A percentile compares a stretch with the other conserved stretches of the same genome.
Evolutionary conservation across 2,888 invertebrate species (phyloP).

Genomic region (Caenorhabditis angaria): DNA sequence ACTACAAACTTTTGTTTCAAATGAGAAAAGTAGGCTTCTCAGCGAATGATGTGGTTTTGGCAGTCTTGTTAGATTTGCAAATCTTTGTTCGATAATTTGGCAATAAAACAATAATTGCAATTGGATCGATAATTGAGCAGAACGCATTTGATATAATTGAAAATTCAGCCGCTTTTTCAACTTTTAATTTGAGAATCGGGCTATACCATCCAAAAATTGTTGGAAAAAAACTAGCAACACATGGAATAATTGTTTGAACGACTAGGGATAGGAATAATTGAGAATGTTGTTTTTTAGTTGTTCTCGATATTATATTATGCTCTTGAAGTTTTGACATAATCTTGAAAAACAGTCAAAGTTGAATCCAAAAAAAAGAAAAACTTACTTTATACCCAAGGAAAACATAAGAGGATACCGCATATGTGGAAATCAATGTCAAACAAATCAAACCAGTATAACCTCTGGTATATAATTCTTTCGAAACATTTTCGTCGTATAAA

Average conservation of each 20-base stretch:
- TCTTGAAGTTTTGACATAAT: not conserved
- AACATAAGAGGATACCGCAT: conserved; percentile 17
- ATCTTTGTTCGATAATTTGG: not conserved
- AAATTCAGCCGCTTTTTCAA: conserved; percentile 19
- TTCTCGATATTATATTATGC: not conserved
- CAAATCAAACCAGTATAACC: conserved; percentile 21
- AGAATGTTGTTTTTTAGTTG: conserved; percentile 24
- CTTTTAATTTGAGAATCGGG: conserved; percentile 20
- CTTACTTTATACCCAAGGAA: conserved; percentile 16
- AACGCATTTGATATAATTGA: conserved; percentile 21
- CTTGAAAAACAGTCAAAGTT: not conserved
- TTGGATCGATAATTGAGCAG: conserved; percentile 22
- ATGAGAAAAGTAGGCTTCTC: no score
- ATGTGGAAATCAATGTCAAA: conserved; percentile 18
- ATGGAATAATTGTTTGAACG: conserved; percentile 34
- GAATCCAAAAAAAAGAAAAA: not conserved
- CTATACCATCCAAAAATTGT: conserved; percentile 32
- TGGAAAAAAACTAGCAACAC: conserved; percentile 28
- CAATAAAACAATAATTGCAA: conserved; percentile 14
- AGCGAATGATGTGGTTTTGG: no score
- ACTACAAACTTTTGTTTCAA: no score
- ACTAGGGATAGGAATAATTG: no score
- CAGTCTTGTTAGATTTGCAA: no score
- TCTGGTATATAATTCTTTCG: not conserved
- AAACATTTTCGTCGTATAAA: not conserved